Conservation (phyloP, 1,140 invertebrate genomes). For the Procambarus clarkii region DNA sequence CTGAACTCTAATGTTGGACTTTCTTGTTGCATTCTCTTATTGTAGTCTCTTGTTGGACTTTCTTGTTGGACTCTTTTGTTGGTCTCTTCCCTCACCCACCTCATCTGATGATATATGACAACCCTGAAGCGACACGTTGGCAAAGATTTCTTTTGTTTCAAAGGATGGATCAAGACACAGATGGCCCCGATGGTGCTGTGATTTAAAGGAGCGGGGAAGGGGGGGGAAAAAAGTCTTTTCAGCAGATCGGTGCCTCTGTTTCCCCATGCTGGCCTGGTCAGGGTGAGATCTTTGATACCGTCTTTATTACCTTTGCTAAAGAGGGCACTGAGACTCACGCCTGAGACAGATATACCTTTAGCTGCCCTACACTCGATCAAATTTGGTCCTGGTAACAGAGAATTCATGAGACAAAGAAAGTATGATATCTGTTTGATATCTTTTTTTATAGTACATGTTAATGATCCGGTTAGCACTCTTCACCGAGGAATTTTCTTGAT, state of each 20-base stretch:
- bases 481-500: background rate
- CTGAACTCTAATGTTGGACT: background rate
- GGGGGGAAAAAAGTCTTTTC: background rate
- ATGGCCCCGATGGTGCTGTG: background rate
- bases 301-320: background rate
- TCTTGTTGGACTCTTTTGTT: too few relatives aligned
- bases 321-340: background rate
- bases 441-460: too few relatives aligned
- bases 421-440: too few relatives aligned
- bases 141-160: background rate
- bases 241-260: background rate
- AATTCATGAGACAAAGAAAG: too few relatives aligned
- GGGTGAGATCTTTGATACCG: background rate
- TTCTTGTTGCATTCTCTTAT: too few relatives aligned
- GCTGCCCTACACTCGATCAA: too few relatives aligned
- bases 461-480: too few relatives aligned
- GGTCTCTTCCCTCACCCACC: background rate
- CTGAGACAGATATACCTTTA: background rate
- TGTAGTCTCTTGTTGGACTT: too few relatives aligned
- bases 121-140: background rate
- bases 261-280: background rate
- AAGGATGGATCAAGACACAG: background rate
- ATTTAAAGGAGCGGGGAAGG: background rate
- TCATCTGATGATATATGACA: background rate
- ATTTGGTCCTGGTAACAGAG: too few relatives aligned